These are phyloP conservation scores for Clostera curtula DNA, from an alignment of 2,888 invertebrate genomes.

Conservation along the genomic window DNA sequence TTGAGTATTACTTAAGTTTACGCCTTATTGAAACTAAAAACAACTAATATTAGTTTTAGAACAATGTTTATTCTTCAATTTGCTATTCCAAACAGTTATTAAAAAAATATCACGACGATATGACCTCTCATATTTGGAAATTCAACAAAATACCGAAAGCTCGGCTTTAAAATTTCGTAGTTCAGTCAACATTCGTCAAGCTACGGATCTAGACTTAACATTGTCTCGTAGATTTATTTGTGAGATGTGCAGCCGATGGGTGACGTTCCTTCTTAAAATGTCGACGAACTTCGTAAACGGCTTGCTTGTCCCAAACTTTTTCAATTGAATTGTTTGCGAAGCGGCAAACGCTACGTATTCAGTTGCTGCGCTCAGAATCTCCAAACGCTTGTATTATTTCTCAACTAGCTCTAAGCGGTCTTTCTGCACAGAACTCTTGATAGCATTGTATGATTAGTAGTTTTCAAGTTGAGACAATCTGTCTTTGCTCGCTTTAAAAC, in stretches of 20 bases:
- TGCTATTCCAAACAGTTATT: too few species aligned
- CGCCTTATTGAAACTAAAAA: too few species aligned
- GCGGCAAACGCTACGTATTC: conserved; percentile 15
- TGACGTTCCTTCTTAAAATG: conserved; percentile 38
- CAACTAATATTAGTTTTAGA: too few species aligned
- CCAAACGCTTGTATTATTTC: conserved; percentile 23
- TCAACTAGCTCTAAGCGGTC: conserved; percentile 17
- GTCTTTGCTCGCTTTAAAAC: conserved; percentile 6
- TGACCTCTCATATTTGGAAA: too few species aligned
- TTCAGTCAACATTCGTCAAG: conserved; percentile 32
- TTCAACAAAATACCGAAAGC: conserved; percentile 9
- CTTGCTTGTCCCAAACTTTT: conserved; percentile 36
- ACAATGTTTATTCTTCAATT: too few species aligned
- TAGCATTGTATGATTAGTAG: conserved; percentile 16
- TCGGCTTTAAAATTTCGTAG: too few species aligned
- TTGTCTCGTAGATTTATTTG: conserved; percentile 38
- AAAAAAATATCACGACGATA: too few species aligned
- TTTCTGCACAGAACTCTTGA: conserved; percentile 11
- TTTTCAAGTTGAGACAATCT: conserved; percentile 9
- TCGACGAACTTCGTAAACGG: conserved; percentile 45
- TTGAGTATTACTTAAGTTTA: too few species aligned
- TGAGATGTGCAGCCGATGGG: conserved; percentile 33
- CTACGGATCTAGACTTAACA: conserved; percentile 34
- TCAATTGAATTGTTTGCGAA: conserved; percentile 49
- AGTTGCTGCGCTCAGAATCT: conserved; percentile 16